Percentiles rank a stretch among this genome's conserved stretches.
phyloP scores from a whole-genome alignment of 30 jellyfish, hydroid and myxozoan species.

The Mastigias papua region DNA sequence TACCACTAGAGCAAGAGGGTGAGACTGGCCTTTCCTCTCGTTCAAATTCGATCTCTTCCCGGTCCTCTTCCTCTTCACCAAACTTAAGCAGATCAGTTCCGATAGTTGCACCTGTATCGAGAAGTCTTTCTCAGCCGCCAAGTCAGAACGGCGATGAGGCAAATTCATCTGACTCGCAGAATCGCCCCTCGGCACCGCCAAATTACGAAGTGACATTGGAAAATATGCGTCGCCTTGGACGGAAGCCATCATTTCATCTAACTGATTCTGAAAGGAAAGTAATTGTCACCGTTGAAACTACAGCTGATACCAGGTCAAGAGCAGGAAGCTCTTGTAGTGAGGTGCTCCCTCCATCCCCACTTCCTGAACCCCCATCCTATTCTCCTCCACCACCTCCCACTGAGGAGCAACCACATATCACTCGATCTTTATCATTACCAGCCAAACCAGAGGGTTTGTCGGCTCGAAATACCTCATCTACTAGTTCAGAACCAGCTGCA shows the following conservation, averaged over 20 bases:
- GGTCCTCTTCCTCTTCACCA: slow-evolving; percentile 1
- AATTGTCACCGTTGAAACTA: slow-evolving; percentile 12
- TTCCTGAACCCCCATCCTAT: slow-evolving; percentile 76
- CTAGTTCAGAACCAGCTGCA: slow-evolving; percentile 18
- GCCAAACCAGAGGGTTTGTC: slow-evolving; percentile 29
- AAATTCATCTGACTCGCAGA: neutral
- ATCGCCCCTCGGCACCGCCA: slow-evolving; percentile 84
- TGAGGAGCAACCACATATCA: slow-evolving; percentile 39
- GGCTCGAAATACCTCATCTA: neutral
- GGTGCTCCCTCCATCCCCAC: slow-evolving; percentile 30
- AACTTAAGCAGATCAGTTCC: slow-evolving; percentile 4
- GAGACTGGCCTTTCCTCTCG: slow-evolving; percentile 27
- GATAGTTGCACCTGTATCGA: slow-evolving; percentile 58
- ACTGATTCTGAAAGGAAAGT: slow-evolving; percentile 52
- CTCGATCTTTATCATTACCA: slow-evolving; percentile 67
- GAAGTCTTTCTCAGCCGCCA: slow-evolving; percentile 50
- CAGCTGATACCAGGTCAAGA: slow-evolving; percentile 17
- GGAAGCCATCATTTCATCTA: slow-evolving; percentile 59
- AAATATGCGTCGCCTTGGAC: slow-evolving; percentile 75
- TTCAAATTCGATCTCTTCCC: slow-evolving; percentile 45
- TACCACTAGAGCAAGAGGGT: slow-evolving; percentile 34
- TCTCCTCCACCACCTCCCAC: slow-evolving; percentile 87
- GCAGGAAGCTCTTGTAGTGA: slow-evolving; percentile 14
- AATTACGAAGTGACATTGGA: slow-evolving; percentile 84
- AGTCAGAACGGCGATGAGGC: slow-evolving; percentile 59